Base-by-base conservation (phyloP, 2,888 invertebrate species). In the Poecilobothrus nobilitatus region DNA sequence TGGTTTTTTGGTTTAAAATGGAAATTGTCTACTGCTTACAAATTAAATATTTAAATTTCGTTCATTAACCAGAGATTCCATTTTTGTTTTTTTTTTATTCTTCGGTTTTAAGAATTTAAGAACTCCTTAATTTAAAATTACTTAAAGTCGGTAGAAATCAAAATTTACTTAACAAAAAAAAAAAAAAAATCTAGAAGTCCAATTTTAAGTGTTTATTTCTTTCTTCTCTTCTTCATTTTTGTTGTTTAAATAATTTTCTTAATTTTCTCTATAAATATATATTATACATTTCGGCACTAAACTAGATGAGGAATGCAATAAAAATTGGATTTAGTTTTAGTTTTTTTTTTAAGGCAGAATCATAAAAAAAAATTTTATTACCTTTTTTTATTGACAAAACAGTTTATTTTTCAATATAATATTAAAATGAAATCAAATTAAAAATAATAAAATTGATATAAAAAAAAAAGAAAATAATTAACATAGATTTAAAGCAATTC, bases 381-480 rank as follows among this genome's bases (percentile, higher is more conserved):
- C 18, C 53, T 12, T 53, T 53, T 27, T 53, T 53, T 53, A 53
- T 53, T 53, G 53, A 53, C 18, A n/a, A n/a, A 53, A 53, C 53
- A 53, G 53, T 53, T 53, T 53, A 53, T 53, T 53, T 53, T 53
- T 53, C 18, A 6, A 53, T 18, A 53, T 18, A 53, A 53, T 53
- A 53, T 53, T 53, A 18, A 53, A 53, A 53, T 53, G 53, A 53
- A 53, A 53, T 12, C 53, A 53, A 53, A 53, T 53, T 18, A 53
- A 53, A 53, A 53, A 53, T 53, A 53, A 53, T 53, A 53, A 53
- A 53, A 53, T 53, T 53, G 53, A 53, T 18, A 53, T 53, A 53
- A 53, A 27, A 27, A n/a, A 27, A 53, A 53, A 53, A 18, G 53
- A 53, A 18, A 53, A 53, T 53, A 53, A 53, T 53, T 53, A 53